phyloP scores from a whole-genome alignment of 2,888 invertebrate genomes.

The Tryphoninae sp. region DNA sequence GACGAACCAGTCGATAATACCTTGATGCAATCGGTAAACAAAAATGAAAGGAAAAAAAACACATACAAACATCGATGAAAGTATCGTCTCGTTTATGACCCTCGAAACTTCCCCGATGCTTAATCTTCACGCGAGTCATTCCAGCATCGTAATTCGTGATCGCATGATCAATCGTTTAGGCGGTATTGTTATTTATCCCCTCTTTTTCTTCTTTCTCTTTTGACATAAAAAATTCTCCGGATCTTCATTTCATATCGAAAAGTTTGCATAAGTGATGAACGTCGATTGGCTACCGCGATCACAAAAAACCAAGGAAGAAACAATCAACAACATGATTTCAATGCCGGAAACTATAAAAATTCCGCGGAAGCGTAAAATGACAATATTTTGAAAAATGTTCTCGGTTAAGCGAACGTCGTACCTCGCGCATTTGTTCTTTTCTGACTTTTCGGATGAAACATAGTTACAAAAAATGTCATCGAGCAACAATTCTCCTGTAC shows the following conservation, averaged over 20 bases:
- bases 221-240: not conserved
- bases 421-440: not conserved
- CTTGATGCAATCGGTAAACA: not conserved
- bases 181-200: not conserved
- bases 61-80: not conserved
- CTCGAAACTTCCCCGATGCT: not conserved
- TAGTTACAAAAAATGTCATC: conserved; percentile 7
- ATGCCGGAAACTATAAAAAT: not conserved
- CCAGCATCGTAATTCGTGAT: not conserved
- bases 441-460: conserved; percentile 15
- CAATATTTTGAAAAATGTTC: too few relatives aligned
- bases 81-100: not conserved
- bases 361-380: not conserved
- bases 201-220: not conserved
- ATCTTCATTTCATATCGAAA: not conserved
- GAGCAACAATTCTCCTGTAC: not conserved
- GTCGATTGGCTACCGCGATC: not conserved
- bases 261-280: not conserved
- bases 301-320: too few relatives aligned
- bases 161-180: not conserved
- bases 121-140: not conserved
- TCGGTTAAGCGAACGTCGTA: too few relatives aligned
- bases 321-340: not conserved
- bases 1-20: too few relatives aligned
- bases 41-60: not conserved